These are phyloP conservation scores for Kuschelorhynchus macadamiae DNA, from an alignment of 2,888 invertebrate genomes.

Conservation along the genomic window DNA sequence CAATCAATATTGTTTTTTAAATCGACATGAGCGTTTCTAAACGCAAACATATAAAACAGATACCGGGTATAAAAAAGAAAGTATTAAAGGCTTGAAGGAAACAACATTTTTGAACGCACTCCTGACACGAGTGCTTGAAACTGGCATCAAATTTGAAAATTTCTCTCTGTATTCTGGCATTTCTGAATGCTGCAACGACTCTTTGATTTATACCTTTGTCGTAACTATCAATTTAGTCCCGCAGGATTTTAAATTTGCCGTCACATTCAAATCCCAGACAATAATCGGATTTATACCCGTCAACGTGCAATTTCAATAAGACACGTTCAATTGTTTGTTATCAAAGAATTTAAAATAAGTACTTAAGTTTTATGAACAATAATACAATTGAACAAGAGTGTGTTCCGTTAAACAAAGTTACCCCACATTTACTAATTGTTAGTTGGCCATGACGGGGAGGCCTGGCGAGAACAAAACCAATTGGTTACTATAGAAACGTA, in stretches of 20 bases:
- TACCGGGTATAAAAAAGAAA: no score
- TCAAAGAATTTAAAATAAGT: conserved; percentile 1
- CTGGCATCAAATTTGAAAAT: conserved; percentile 10
- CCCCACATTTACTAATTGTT: no score
- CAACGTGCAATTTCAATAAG: conserved; percentile 28
- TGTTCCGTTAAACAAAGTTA: no score
- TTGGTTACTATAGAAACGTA: no score
- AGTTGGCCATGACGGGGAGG: no score
- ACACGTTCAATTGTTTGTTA: conserved; percentile 26
- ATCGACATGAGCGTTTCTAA: no score
- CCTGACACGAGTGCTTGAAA: neutral
- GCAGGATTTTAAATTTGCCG: conserved; percentile 32
- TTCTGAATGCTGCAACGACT: conserved; percentile 29
- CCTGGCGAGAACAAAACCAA: no score
- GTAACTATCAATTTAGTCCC: conserved; percentile 60
- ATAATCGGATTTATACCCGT: conserved; percentile 33
- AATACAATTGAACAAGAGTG: no score
- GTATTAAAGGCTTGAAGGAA: no score
- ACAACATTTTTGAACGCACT: conserved; percentile 27
- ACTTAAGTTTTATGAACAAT: neutral
- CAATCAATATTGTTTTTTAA: no score
- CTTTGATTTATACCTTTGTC: conserved; percentile 62
- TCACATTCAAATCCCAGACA: conserved; percentile 42
- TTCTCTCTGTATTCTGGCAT: conserved; percentile 15
- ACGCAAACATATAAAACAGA: no score